Evolutionary conservation across 2,888 invertebrate species (phyloP), one percentile per base, ranked within the genome.

Genomic region (Lasioglossum pauxillum): DNA sequence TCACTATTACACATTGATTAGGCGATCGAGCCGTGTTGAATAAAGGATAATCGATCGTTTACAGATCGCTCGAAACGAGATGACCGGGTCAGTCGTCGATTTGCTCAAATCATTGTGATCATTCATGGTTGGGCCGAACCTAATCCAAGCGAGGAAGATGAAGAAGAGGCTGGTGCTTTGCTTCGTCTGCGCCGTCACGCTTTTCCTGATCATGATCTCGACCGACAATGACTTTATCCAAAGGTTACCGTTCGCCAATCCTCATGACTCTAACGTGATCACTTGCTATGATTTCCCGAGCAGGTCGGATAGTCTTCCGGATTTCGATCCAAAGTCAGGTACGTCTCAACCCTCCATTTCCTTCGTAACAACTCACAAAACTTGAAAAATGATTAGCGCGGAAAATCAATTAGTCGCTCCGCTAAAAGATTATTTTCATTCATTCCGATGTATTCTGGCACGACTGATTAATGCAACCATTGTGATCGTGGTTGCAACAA

Each of bases 131-230:
- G 14, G 14, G 2, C 12, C 49, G 31, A 19, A 19, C 31, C 5
- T 74, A 74, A 14, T 27, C n/a, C 4, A 19, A 12, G 69, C 23
- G 2, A 64, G 44, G 53, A 88, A 90, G 57, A 93, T 93, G 93
- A 93, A 85, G 83, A 94, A 90, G 74, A 88, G 90, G 75, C 74
- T 93, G 12, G 1, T 93, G 1, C 72, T 92, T 14, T 91, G 89
- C 19, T 90, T 92, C 19, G 64, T 89, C 16, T 91, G 91, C n/a
- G 92, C 90, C 27, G 78, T 91, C 3, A 72, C 91, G n/a, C 83
- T 93, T 1, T 92, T 93, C 44, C 84, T 94, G 2, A 38, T 94
- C 14, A 89, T 92, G 80, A 90, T 93, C 5, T 92, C 90, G 5
- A 90, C 86, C 12, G 91, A 93, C 71, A 87, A 83, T 71, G 91